These are phyloP conservation scores for Melieria omissa DNA, from an alignment of 2,888 invertebrate species.

Conservation along the genomic window DNA sequence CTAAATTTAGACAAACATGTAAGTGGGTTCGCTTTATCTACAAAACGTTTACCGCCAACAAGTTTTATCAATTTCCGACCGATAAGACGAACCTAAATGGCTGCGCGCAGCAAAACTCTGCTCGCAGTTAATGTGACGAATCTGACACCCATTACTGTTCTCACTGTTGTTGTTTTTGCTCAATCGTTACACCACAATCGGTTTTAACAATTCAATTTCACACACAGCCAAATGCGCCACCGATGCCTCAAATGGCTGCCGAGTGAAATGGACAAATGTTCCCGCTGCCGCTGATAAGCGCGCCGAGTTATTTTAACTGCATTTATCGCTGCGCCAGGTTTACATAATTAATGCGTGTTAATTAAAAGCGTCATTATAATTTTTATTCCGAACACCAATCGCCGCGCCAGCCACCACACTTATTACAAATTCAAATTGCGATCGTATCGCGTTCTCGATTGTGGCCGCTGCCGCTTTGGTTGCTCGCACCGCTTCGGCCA, in stretches of 20 bases:
- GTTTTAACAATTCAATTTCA: neutral
- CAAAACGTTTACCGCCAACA: neutral
- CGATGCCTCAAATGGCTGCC: neutral
- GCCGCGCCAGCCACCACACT: neutral
- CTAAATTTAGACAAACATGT: neutral
- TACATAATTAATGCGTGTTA: conserved; percentile 58
- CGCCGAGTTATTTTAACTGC: conserved; percentile 25
- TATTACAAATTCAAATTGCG: conserved; percentile 18
- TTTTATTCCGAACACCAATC: conserved; percentile 45
- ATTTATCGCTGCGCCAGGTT: conserved; percentile 31
- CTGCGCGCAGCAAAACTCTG: neutral
- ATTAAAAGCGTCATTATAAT: conserved; percentile 48
- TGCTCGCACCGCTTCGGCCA: too few species aligned
- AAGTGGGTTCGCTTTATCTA: neutral
- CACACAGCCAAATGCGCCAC: neutral
- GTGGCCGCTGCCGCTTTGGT: neutral
- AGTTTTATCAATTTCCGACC: conserved; percentile 12
- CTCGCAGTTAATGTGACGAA: conserved; percentile 46
- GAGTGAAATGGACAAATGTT: conserved; percentile 3
- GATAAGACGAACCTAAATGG: neutral
- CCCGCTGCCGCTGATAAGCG: conserved; percentile 27
- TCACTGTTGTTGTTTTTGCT: neutral
- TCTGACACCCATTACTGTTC: conserved; percentile 42
- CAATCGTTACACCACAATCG: neutral
- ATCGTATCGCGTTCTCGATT: neutral